Base-by-base conservation (phyloP, 2,113 vertebrate genomes). In the Corvus moneduloides region DNA sequence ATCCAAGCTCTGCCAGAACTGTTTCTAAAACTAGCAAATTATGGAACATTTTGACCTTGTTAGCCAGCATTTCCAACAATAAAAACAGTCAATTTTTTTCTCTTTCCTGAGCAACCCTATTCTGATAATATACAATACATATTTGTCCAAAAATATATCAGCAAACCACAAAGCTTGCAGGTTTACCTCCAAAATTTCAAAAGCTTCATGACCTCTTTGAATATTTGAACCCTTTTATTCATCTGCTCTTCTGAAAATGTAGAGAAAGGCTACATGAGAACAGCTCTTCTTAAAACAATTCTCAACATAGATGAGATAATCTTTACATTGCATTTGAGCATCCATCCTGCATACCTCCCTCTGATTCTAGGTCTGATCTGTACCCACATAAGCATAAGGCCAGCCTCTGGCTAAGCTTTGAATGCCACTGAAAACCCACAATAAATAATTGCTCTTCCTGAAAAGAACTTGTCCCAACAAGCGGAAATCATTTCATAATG, bases 371-470 rank as follows among this genome's bases (percentile, higher is more conserved):
- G 41, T 48, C 67, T 94, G 68, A 63, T 80, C 52, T 81, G 17
- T 72, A 78, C 22, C 67, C 69, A 39, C 72, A 79, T 7, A 46
- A 82, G 24, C 27, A 58, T 13, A 32, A 90, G 63, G 14, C 24
- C 75, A 92, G 54, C 35, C 64, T 72, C 71, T 87, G 75, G 59
- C 59, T 91, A 73, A 77, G 46, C 13, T 84, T 55, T 90, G 63
- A 71, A 86, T 48, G 51, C n/a, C 75, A 56, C 39, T 67, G 84
- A 67, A 93, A 96, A 76, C 67, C 58, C 81, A 73, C 77, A 79
- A 91, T 30, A 89, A 89, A 80, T 74, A 90, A 84, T 77, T 86
- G n/a, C 27, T 74, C 52, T 91, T 90, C 69, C 56, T 86, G 68
- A 6, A 87, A 94, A 94, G 32, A 69, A 55, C 82, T 94, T 91